Percentiles rank a stretch among this genome's conserved stretches.
These are phyloP conservation scores for Berghia stephanieae DNA, from an alignment of 1,140 invertebrate genomes.

Conservation along the genomic window DNA sequence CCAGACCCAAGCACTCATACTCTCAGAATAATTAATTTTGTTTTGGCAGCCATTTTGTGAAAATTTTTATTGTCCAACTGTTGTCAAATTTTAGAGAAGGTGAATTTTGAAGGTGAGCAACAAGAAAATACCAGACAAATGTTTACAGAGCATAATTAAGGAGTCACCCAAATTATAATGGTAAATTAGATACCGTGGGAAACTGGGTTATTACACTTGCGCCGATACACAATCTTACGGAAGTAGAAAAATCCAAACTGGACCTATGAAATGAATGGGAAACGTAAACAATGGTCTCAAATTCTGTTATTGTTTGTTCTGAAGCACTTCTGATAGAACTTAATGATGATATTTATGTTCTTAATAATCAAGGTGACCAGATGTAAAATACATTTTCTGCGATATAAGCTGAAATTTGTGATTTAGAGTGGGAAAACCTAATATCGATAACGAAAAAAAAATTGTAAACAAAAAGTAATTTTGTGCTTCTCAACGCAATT, in stretches of 20 bases:
- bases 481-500: too few relatives aligned
- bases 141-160: background rate
- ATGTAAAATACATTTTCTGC: background rate
- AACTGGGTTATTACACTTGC: constrained; percentile 35
- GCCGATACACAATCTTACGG: constrained; percentile 28
- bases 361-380: background rate
- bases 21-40: too few relatives aligned
- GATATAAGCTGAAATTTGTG: background rate
- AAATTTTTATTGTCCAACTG: too few relatives aligned
- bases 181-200: constrained; percentile 8
- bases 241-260: constrained; percentile 20
- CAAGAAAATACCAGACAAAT: background rate
- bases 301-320: background rate
- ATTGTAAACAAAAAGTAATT: background rate
- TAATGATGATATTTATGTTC: background rate
- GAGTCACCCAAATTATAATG: background rate
- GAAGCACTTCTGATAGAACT: background rate
- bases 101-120: constrained; percentile 5
- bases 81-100: too few relatives aligned
- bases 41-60: constrained; percentile 10
- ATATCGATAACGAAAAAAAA: background rate
- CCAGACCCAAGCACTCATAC: too few relatives aligned
- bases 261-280: background rate
- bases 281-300: background rate
- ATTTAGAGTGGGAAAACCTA: background rate